Conservation (phyloP, 2,113 vertebrate genomes). For the Coregonus clupeaformis region DNA sequence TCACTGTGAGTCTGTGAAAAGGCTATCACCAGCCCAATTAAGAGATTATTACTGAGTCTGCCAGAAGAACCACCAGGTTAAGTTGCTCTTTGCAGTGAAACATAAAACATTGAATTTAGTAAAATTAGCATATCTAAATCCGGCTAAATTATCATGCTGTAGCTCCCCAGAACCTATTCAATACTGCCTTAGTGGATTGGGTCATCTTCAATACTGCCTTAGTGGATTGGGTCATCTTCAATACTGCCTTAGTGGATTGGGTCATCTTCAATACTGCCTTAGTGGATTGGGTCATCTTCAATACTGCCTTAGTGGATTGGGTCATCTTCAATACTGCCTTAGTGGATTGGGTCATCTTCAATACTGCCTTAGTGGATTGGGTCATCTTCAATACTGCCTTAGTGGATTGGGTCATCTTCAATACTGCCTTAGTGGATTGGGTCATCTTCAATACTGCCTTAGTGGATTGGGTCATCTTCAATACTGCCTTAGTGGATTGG, state of each 20-base stretch:
- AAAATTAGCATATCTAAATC: too few relatives aligned
- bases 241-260: constrained; percentile 20
- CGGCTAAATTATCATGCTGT: too few relatives aligned
- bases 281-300: constrained; percentile 46
- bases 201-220: too few relatives aligned
- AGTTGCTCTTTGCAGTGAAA: too few relatives aligned
- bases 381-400: constrained; percentile 48
- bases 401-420: constrained; percentile 46
- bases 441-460: constrained; percentile 48
- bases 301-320: constrained; percentile 20
- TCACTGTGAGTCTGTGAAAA: too few relatives aligned
- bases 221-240: constrained; percentile 46
- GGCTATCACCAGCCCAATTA: too few relatives aligned
- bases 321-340: constrained; percentile 48
- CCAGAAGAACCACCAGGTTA: too few relatives aligned
- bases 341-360: constrained; percentile 46
- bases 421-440: constrained; percentile 20
- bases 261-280: constrained; percentile 48
- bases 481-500: constrained; percentile 20
- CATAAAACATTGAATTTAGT: too few relatives aligned
- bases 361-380: constrained; percentile 20
- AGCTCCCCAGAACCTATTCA: background rate
- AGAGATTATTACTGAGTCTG: too few relatives aligned
- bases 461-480: constrained; percentile 46
- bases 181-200: too few relatives aligned